phyloP scores from a whole-genome alignment of 2,888 invertebrate genomes.

The Deilephila porcellus region DNA sequence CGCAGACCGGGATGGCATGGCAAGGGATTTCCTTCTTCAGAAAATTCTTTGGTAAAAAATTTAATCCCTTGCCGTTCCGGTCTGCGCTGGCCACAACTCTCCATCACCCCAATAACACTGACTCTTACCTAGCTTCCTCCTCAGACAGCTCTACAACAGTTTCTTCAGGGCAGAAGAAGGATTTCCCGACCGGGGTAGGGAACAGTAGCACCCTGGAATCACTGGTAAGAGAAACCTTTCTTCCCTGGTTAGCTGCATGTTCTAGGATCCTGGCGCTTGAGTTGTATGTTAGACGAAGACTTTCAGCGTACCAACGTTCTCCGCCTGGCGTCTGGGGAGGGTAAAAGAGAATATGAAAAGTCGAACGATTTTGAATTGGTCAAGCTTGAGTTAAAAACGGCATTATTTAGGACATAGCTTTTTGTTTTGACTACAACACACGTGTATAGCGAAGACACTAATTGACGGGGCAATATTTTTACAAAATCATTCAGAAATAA shows the following conservation, averaged over 20 bases:
- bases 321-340: conserved; percentile 91
- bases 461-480: too few species aligned
- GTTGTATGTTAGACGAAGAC: conserved; percentile 90
- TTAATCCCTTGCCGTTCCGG: too few species aligned
- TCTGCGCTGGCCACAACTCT: too few species aligned
- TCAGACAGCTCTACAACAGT: conserved; percentile 86
- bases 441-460: too few species aligned
- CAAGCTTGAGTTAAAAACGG: too few species aligned
- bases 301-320: conserved; percentile 94
- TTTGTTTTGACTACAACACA: too few species aligned
- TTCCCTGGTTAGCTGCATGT: conserved; percentile 84
- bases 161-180: conserved; percentile 90
- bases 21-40: too few species aligned
- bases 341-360: neutral
- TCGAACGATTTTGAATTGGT: too few species aligned
- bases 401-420: too few species aligned
- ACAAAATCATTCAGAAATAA: too few species aligned
- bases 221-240: conserved; percentile 82
- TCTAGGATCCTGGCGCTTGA: conserved; percentile 85
- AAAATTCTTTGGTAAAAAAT: too few species aligned
- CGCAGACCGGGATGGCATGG: too few species aligned
- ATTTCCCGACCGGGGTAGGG: conserved; percentile 94
- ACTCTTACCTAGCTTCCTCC: conserved; percentile 74
- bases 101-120: neutral
- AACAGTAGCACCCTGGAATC: conserved; percentile 87